Evolutionary conservation across 2,113 vertebrate genomes (phyloP).

Genomic region (Cariama cristata): DNA sequence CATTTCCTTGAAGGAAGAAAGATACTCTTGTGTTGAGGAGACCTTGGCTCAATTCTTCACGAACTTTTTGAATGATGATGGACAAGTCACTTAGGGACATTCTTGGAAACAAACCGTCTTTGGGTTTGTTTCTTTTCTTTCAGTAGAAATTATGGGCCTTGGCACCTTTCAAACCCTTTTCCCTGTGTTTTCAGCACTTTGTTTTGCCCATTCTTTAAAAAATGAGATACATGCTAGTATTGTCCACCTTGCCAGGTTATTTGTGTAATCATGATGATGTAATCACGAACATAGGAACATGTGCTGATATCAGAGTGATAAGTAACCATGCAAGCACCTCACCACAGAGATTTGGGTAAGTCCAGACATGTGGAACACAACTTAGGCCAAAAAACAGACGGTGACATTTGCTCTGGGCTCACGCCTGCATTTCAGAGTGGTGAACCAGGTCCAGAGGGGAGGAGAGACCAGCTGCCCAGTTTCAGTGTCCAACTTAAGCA

Average conservation of each 20-base stretch:
- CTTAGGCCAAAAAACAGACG: neutral
- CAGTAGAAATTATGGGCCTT: neutral
- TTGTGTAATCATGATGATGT: neutral
- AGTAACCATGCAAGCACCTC: neutral
- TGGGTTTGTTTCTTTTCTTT: neutral
- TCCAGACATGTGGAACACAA: neutral
- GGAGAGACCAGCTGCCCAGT: neutral
- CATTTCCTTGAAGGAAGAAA: neutral
- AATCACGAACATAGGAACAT: neutral
- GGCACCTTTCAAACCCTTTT: neutral
- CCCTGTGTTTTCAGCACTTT: neutral
- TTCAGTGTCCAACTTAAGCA: neutral
- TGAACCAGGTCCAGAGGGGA: neutral
- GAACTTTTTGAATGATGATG: neutral
- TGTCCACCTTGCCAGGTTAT: neutral
- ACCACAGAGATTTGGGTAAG: neutral
- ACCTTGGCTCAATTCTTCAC: neutral
- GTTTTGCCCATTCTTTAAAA: neutral
- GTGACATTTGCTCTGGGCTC: constrained; percentile 25
- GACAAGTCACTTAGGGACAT: neutral
- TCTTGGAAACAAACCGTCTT: neutral
- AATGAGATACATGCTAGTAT: neutral
- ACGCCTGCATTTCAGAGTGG: neutral
- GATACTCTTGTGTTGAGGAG: neutral
- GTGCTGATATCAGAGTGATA: neutral